Evolutionary conservation across 2,888 invertebrate genomes (phyloP), one percentile per base, ranked within the genome.

Genomic region (Bedellia somnulentella): DNA sequence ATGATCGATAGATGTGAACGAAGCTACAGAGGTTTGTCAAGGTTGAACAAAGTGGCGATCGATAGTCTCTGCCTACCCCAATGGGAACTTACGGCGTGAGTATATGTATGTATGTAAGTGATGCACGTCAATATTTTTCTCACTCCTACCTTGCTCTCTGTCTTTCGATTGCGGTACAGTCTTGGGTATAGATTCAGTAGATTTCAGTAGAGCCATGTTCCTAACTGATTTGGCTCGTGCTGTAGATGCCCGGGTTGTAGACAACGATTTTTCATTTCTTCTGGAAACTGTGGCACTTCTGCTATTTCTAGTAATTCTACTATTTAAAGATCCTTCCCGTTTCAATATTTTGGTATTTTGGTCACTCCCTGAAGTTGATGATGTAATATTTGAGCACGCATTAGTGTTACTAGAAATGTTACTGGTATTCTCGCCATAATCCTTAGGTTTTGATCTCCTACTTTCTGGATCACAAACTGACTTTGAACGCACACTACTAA

Each of bases 61-160:
- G n/a, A n/a, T n/a, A n/a, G n/a, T n/a, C n/a, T n/a, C n/a, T n/a
- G n/a, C n/a, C n/a, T n/a, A n/a, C n/a, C n/a, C n/a, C n/a, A n/a
- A n/a, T n/a, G n/a, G n/a, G n/a, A n/a, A n/a, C n/a, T n/a, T n/a
- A n/a, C n/a, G n/a, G n/a, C n/a, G n/a, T n/a, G n/a, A n/a, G n/a
- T n/a, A n/a, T n/a, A n/a, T n/a, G n/a, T n/a, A n/a, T n/a, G n/a
- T n/a, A n/a, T n/a, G n/a, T n/a, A n/a, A n/a, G n/a, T n/a, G n/a
- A n/a, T n/a, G n/a, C n/a, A n/a, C n/a, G n/a, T n/a, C n/a, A n/a
- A n/a, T n/a, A n/a, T n/a, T n/a, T n/a, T n/a, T n/a, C n/a, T n/a
- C n/a, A n/a, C n/a, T 6, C 30, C 23, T 41, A 83, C 84, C 86
- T 79, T 86, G 86, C 52, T 86, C 86, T 44, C 85, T 75, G 47